Evolutionary conservation across 2,113 vertebrate genomes (phyloP).

Genomic region (Caretta caretta): DNA sequence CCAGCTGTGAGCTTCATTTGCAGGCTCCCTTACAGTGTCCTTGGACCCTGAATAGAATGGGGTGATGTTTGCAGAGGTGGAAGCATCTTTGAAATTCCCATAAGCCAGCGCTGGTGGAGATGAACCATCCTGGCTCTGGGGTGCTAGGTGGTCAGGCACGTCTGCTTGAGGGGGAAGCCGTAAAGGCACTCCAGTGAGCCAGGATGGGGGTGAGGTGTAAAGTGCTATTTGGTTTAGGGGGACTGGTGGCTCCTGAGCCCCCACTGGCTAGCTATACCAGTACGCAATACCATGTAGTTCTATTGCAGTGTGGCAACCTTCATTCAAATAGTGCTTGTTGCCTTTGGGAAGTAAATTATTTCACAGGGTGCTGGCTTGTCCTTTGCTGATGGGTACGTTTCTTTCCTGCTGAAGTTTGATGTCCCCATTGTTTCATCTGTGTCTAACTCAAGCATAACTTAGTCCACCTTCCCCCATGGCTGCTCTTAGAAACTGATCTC

Average conservation of each 20-base stretch:
- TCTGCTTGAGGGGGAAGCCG: background rate
- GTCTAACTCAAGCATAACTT: rapidly evolving
- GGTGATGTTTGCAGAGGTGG: background rate
- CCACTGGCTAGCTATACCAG: background rate
- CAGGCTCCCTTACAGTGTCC: background rate
- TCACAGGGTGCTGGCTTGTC: background rate
- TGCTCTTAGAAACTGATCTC: background rate
- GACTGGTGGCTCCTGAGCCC: background rate
- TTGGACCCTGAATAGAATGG: background rate
- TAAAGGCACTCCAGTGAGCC: background rate
- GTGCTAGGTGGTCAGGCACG: background rate
- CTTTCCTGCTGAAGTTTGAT: background rate
- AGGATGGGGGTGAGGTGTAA: background rate
- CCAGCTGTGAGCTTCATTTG: background rate
- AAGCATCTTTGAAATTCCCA: background rate
- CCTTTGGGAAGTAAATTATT: background rate
- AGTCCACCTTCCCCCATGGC: background rate
- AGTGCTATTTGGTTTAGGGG: background rate
- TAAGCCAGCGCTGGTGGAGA: background rate
- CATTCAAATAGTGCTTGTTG: background rate
- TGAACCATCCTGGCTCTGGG: background rate
- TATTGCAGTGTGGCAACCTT: background rate
- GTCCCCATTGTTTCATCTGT: background rate
- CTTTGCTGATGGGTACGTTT: background rate
- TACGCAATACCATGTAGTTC: background rate